These are phyloP conservation scores for Chiridota heheva DNA, from an alignment of 35 echinoderm and acorn worm genomes.

Conservation along the genomic window DNA sequence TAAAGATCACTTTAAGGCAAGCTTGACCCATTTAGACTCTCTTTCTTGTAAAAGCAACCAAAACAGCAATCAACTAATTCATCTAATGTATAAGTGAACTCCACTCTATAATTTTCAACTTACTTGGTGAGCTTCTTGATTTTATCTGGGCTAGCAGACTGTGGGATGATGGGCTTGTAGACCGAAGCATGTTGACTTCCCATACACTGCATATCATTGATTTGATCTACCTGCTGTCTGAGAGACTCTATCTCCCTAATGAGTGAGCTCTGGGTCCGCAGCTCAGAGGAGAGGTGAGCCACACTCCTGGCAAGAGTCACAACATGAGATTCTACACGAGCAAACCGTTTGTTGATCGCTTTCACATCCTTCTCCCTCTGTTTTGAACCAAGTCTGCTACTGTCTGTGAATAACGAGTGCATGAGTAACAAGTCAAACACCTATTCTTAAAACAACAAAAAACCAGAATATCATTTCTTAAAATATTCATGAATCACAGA, in stretches of 20 bases:
- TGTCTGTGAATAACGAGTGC: no score
- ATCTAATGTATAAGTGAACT: no score
- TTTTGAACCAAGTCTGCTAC: constrained; percentile 51
- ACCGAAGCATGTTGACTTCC: not conserved
- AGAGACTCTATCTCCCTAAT: constrained; percentile 67
- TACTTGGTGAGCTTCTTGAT: constrained; percentile 97
- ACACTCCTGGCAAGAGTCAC: constrained; percentile 98
- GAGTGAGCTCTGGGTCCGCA: constrained; percentile 77
- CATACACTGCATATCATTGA: constrained; percentile 59
- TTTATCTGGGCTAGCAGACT: constrained; percentile 74
- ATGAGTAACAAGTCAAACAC: not conserved
- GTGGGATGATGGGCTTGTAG: constrained; percentile 49
- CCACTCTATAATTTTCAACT: constrained; percentile 20
- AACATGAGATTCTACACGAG: constrained; percentile 88
- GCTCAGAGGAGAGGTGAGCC: constrained; percentile 87
- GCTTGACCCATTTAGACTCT: no score
- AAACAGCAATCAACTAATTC: no score
- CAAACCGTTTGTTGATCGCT: constrained; percentile 79
- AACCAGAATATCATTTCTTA: not conserved
- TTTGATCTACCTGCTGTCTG: constrained; percentile 60
- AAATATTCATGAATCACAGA: no score
- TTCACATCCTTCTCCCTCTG: constrained; percentile 84
- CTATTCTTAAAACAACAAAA: not conserved
- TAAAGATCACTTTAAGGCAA: no score
- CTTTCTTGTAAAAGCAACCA: no score